Evolutionary conservation across 2,888 invertebrate species (phyloP).

Genomic region (Brachypalpus laphriformis): DNA sequence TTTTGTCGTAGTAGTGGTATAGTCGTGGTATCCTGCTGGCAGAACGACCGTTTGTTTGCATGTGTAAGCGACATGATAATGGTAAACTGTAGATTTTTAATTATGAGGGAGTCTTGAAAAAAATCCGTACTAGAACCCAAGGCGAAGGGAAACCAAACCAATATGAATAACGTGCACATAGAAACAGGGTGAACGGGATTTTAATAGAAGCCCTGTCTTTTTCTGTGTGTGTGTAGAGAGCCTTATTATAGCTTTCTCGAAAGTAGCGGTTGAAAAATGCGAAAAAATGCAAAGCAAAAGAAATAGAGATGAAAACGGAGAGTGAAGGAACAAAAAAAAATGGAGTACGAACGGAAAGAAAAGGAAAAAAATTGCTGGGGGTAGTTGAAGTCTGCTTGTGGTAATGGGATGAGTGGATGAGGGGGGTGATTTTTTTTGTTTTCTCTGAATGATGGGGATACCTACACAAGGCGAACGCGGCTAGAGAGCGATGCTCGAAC

Average conservation of each 20-base stretch:
- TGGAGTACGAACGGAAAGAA: conserved; percentile 62
- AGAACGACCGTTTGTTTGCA: conserved; percentile 61
- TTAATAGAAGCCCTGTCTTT: conserved; percentile 43
- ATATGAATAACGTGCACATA: conserved; percentile 67
- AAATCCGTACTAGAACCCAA: conserved; percentile 11
- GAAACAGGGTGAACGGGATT: conserved; percentile 5
- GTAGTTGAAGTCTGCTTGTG: conserved; percentile 20
- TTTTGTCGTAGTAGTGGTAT: conserved; percentile 15
- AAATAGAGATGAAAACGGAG: conserved; percentile 52
- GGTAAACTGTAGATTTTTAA: conserved; percentile 76
- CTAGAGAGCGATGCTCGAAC: conserved; percentile 60
- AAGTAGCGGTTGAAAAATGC: conserved; percentile 53
- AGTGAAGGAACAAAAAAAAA: neutral
- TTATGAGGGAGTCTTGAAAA: conserved; percentile 76
- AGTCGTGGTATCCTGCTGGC: conserved; percentile 37
- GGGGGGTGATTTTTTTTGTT: conserved; percentile 2
- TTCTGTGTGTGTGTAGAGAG: conserved; percentile 20
- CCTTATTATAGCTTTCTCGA: conserved; percentile 54
- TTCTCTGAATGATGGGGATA: conserved; percentile 10
- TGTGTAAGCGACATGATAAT: conserved; percentile 74
- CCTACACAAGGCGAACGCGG: conserved; percentile 4
- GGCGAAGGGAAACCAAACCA: conserved; percentile 61
- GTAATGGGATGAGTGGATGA: neutral
- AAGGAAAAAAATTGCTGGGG: conserved; percentile 32
- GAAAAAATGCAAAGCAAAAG: conserved; percentile 59